phyloP scores from a whole-genome alignment of 1,140 invertebrate genomes.

The Bombyx mandarina region DNA sequence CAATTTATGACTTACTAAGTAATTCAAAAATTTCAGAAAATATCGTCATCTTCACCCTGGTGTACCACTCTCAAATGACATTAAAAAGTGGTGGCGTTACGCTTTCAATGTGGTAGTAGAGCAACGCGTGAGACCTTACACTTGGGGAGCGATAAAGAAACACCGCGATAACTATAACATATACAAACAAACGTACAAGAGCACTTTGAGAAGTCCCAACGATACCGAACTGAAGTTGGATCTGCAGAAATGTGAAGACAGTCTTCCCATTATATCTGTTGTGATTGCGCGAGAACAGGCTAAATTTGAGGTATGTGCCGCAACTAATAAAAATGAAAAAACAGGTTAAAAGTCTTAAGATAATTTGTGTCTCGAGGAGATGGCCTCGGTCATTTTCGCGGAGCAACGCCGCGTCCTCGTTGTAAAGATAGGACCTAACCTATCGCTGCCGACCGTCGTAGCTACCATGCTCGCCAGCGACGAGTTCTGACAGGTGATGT shows the following conservation, averaged over 20 bases:
- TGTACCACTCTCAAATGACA: slow-evolving; percentile 59
- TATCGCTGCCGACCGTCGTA: too few species aligned
- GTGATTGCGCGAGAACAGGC: slow-evolving; percentile 85
- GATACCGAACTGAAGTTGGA: slow-evolving; percentile 82
- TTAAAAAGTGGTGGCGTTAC: slow-evolving; percentile 83
- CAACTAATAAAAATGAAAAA: background rate
- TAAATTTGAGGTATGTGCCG: slow-evolving; percentile 76
- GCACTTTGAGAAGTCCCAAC: slow-evolving; percentile 78
- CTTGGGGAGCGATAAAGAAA: slow-evolving; percentile 79
- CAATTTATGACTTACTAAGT: background rate
- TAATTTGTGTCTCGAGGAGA: too few species aligned
- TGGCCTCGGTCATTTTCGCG: too few species aligned
- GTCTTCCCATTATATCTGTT: slow-evolving; percentile 81
- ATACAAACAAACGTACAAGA: slow-evolving; percentile 82
- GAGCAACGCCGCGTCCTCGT: too few species aligned
- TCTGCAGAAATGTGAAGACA: slow-evolving; percentile 82
- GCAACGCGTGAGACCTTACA: slow-evolving; percentile 80
- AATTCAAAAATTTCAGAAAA: slow-evolving; percentile 55
- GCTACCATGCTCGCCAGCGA: too few species aligned
- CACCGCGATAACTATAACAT: slow-evolving; percentile 80
- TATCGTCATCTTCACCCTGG: slow-evolving; percentile 71
- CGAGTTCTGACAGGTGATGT: too few species aligned
- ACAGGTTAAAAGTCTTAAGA: too few species aligned
- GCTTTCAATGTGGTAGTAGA: slow-evolving; percentile 81
- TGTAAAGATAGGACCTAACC: too few species aligned